Percentiles rank a stretch among this genome's conserved stretches.
Evolutionary conservation across 2,888 invertebrate species (phyloP).

Genomic region (Romanomermis culicivorax): DNA sequence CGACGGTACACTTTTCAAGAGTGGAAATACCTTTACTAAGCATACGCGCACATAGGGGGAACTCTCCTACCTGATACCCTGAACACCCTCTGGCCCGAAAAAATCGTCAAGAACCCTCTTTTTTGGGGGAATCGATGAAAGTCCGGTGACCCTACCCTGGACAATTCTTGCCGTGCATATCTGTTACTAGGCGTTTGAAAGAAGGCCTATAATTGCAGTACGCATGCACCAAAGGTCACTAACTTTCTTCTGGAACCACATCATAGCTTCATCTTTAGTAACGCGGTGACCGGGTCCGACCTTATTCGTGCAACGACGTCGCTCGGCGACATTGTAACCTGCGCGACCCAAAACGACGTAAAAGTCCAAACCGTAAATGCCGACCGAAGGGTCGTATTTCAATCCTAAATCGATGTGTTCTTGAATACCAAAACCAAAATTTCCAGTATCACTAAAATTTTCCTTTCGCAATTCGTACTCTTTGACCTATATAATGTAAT

Average conservation of each 20-base stretch:
- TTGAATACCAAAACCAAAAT: constrained; percentile 99
- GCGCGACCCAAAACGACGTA: constrained; percentile 93
- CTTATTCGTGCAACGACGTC: constrained; percentile 71
- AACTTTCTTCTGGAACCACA: constrained; percentile 99
- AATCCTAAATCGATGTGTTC: constrained; percentile 99
- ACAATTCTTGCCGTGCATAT: no score
- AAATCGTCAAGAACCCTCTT: no score
- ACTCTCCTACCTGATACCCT: no score
- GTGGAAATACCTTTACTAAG: no score
- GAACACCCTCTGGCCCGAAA: no score
- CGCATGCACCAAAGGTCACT: no score
- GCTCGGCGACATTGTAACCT: constrained; percentile 88
- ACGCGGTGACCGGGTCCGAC: constrained; percentile 82
- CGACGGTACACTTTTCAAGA: no score
- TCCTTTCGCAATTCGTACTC: constrained; percentile 95
- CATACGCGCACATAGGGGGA: no score
- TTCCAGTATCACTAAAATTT: constrained; percentile 73
- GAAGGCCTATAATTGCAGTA: not conserved
- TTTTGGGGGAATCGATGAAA: no score
- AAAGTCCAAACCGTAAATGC: constrained; percentile 98
- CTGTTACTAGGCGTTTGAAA: not conserved
- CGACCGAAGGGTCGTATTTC: constrained; percentile 89
- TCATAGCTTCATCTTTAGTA: constrained; percentile 95
- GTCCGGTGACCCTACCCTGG: not conserved
- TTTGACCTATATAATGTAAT: constrained; percentile 44